These are phyloP conservation scores for Lagenorhynchus albirostris DNA, from an alignment of 2,113 vertebrate genomes.

Conservation along the genomic window DNA sequence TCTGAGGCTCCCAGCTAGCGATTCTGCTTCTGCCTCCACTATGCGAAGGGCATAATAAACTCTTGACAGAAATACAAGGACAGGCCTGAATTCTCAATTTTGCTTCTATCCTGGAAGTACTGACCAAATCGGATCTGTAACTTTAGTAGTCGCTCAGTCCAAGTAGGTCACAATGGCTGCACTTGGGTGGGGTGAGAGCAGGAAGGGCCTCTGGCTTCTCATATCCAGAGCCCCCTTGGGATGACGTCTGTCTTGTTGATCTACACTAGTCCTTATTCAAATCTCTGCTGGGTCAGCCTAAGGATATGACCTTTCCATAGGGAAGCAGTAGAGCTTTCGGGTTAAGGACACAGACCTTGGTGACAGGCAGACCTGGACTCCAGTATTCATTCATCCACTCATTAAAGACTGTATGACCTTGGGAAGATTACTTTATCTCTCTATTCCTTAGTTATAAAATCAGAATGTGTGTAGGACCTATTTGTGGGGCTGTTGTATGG, in stretches of 20 bases:
- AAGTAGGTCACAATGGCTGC: background rate
- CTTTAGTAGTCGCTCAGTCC: background rate
- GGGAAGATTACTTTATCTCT: background rate
- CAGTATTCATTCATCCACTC: background rate
- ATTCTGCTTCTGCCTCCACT: background rate
- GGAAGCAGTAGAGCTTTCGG: background rate
- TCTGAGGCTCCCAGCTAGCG: background rate
- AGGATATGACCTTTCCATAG: background rate
- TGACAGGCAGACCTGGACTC: background rate
- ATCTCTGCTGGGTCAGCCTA: background rate
- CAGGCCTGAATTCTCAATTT: background rate
- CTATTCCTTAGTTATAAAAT: background rate
- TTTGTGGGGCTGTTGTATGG: background rate
- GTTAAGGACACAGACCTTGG: background rate
- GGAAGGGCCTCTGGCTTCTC: background rate
- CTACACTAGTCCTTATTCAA: background rate
- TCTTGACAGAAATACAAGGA: background rate
- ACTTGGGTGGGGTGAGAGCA: background rate
- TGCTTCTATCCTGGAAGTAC: background rate
- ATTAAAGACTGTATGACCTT: background rate
- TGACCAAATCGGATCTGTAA: background rate
- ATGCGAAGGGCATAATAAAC: background rate
- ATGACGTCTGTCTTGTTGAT: background rate
- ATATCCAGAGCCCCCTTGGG: background rate
- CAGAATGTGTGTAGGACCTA: background rate